Percentiles rank a stretch among this genome's conserved stretches.
phyloP scores from a whole-genome alignment of 1,140 invertebrate genomes.

The Drosophila fuyamai region DNA sequence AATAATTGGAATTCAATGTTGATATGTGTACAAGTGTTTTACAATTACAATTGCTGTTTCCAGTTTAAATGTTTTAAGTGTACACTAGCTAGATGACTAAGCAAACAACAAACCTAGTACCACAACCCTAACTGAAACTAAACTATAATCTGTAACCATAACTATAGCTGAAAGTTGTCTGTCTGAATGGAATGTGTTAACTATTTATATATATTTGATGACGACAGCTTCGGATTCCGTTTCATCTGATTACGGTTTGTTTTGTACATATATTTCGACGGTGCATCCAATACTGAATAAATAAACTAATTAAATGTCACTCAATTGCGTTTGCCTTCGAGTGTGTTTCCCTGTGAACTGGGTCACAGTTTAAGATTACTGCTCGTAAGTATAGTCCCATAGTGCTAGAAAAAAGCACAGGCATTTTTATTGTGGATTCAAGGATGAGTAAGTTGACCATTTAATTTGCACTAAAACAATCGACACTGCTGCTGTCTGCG shows the following conservation, averaged over 20 bases:
- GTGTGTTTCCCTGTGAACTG: neutral
- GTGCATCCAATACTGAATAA: constrained; percentile 38
- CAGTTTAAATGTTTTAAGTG: constrained; percentile 57
- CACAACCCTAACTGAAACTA: neutral
- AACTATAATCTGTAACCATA: constrained; percentile 20
- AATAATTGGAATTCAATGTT: constrained; percentile 46
- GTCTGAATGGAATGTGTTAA: constrained; percentile 56
- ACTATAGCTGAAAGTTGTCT: constrained; percentile 52
- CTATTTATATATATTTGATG: constrained; percentile 10
- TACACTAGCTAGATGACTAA: constrained; percentile 34
- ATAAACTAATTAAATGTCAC: constrained; percentile 49
- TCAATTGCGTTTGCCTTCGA: constrained; percentile 7
- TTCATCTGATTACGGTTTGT: constrained; percentile 18
- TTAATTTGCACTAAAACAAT: neutral
- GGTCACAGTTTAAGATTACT: too few species aligned
- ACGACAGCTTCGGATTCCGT: constrained; percentile 3
- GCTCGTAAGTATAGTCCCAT: neutral
- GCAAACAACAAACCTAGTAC: constrained; percentile 12
- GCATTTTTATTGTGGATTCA: too few species aligned
- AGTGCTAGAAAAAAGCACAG: too few species aligned
- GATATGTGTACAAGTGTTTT: constrained; percentile 56
- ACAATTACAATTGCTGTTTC: constrained; percentile 40
- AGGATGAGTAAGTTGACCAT: neutral
- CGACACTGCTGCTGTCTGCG: neutral
- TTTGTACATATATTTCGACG: constrained; percentile 39